Evolutionary conservation across 2,888 invertebrate genomes (phyloP), one percentile per base, ranked within the genome.

Genomic region (Frankliniella fusca): DNA sequence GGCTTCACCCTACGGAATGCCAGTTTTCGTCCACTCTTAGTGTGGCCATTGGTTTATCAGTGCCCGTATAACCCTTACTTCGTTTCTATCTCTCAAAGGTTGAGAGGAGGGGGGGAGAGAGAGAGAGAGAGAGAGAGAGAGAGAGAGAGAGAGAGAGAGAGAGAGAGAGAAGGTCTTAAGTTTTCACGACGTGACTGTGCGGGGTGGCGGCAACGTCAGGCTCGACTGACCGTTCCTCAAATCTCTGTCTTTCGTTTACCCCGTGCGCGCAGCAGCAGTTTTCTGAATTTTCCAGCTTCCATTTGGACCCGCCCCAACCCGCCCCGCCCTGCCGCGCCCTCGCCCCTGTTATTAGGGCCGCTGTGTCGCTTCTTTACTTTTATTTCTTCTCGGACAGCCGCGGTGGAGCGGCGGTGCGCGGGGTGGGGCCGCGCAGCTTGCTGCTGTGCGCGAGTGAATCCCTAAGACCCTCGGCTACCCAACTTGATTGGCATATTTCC

Each of bases 401-500:
- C 5, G 38, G 38, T 5, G 38, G 38, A 5, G 38, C 38, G 38
- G 38, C 3, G 38, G 3, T 2, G 38, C 3, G 38, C 38, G 38
- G 38, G 38, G 38, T 5, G 38, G 38, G 38, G 38, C 38, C 3
- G 38, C 3, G 38, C 54, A 15, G 54, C 54, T 7, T 18, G 54
- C 54, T 18, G 18, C 15, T 2, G 18, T 18, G n/a, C n/a, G n/a
- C n/a, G 38, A 38, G 38, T 5, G 38, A 38, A 20, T 54, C 54
- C 27, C 27, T 12, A 27, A n/a, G 70, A 9, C 70, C 20, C 54
- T 15, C 54, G 18, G 18, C 38, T 38, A 38, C 38, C 38, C 38
- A 5, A 38, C 70, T 27, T 27, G 70, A 76, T 76, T 76, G 70
- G 70, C 70, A 76, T 76, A 76, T 76, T 76, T 76, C 70, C 70